Percentiles rank a stretch among this genome's conserved stretches.
Conservation (phyloP, 2,113 vertebrate species). For the Neogale vison region DNA sequence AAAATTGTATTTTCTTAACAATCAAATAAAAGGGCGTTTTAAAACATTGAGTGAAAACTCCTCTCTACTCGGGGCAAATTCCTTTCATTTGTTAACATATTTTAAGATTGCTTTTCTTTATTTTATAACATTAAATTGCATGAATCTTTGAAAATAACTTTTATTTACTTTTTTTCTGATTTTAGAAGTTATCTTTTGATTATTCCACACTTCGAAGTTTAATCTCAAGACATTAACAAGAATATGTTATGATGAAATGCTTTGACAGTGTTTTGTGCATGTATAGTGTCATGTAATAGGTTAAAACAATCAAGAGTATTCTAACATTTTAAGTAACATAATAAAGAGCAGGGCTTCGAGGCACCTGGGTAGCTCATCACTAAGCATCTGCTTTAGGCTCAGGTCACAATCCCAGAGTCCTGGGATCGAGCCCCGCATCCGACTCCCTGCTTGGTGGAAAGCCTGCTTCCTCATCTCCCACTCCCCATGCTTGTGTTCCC, state of each 20-base stretch:
- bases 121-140: neutral
- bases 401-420: no score
- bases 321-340: neutral
- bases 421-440: no score
- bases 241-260: neutral
- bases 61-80: neutral
- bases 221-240: conserved; percentile 21
- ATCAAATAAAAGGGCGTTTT: neutral
- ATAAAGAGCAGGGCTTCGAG: neutral
- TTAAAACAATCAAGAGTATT: neutral
- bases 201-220: neutral
- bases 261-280: neutral
- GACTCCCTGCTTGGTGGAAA: no score
- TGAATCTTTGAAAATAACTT: neutral
- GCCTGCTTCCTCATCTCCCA: no score
- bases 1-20: neutral
- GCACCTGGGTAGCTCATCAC: no score
- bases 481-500: no score
- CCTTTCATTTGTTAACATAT: neutral
- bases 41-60: neutral
- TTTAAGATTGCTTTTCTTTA: neutral
- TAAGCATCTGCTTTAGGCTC: no score
- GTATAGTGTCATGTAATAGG: neutral
- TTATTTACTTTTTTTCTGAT: neutral
- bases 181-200: neutral